Evolutionary conservation across 1,140 invertebrate species (phyloP).

Genomic region (Caenorhabditis latens): DNA sequence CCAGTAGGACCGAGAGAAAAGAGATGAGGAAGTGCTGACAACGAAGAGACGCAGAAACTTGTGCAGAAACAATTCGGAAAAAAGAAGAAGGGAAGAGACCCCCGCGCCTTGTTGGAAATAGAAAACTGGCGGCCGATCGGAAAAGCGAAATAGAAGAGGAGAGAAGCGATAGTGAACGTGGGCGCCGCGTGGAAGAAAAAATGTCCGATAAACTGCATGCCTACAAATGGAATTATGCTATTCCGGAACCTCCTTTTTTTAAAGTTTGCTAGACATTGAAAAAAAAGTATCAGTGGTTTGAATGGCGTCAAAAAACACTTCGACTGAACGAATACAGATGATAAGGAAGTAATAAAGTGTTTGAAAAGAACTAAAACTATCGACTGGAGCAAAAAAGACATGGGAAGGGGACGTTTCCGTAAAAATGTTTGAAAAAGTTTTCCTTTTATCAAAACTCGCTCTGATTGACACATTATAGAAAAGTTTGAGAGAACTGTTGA

Average conservation of each 20-base stretch:
- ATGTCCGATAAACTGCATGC: constrained; percentile 14
- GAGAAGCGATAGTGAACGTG: constrained; percentile 27
- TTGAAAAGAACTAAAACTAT: too few relatives aligned
- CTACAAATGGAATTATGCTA: not conserved
- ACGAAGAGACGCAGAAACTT: not conserved
- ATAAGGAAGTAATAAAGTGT: too few relatives aligned
- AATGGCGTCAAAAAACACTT: too few relatives aligned
- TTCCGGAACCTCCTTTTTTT: not conserved
- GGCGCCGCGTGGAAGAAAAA: constrained; percentile 28
- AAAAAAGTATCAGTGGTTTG: too few relatives aligned
- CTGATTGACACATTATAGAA: too few relatives aligned
- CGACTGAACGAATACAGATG: too few relatives aligned
- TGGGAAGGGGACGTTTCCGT: too few relatives aligned
- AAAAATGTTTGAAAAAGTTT: too few relatives aligned
- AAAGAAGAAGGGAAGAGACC: not conserved
- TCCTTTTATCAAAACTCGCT: too few relatives aligned
- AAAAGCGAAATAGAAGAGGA: constrained; percentile 5
- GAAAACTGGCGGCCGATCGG: constrained; percentile 49
- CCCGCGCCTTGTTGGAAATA: constrained; percentile 47
- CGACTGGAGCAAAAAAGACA: too few relatives aligned
- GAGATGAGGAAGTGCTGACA: not conserved
- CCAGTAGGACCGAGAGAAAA: constrained; percentile 7
- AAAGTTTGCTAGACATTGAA: too few relatives aligned
- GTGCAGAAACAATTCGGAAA: constrained; percentile 43
- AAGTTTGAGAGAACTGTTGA: too few relatives aligned